Base-by-base conservation (phyloP, 2,888 invertebrate species). In the Odontothrips loti region DNA sequence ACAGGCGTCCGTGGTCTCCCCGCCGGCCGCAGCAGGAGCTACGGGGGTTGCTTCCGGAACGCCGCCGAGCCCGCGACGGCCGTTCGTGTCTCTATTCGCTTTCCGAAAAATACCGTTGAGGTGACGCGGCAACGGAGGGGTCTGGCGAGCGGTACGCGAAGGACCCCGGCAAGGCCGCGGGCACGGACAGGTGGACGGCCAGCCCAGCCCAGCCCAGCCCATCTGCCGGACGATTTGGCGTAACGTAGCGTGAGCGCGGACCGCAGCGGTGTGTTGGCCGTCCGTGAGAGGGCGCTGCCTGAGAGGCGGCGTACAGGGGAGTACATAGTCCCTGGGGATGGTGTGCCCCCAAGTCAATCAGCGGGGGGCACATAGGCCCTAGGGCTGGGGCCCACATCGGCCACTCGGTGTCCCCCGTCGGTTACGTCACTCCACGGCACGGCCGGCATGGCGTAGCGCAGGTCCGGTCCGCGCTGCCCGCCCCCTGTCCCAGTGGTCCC, bases 81-180 rank as follows among this genome's bases (percentile, higher is more conserved):
- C 51, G 6, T 43, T 43, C 34, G 34, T n/a, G 58, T 58, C 58
- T 58, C 58, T 58, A 11, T 58, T 58, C 58, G 58, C 58, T 58
- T 58, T 58, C 58, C 58, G 58, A 58, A 58, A 23, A 68, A 68
- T 68, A 68, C 68, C 68, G 68, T 23, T 68, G 68, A 20, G 68
- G 68, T 68, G 68, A 68, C 68, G 68, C 68, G 23, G 6, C 6
- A 2, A 43, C 34, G 58, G 58, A 58, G 58, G 58, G 58, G 58
- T 20, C 58, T n/a, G 58, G n/a, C 58, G 58, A 8, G 58, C 58
- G 58, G 58, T n/a, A 43, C 58, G 58, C 58, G 20, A 58, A 58
- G 58, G 58, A 58, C 58, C 58, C 58, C n/a, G 34, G 3, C 34
- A 43, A 43, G 34, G 34, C 34, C 34, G 58, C n/a, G 58, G 58